phyloP scores from a whole-genome alignment of 1,140 invertebrate genomes.

The Cydia strobilella region DNA sequence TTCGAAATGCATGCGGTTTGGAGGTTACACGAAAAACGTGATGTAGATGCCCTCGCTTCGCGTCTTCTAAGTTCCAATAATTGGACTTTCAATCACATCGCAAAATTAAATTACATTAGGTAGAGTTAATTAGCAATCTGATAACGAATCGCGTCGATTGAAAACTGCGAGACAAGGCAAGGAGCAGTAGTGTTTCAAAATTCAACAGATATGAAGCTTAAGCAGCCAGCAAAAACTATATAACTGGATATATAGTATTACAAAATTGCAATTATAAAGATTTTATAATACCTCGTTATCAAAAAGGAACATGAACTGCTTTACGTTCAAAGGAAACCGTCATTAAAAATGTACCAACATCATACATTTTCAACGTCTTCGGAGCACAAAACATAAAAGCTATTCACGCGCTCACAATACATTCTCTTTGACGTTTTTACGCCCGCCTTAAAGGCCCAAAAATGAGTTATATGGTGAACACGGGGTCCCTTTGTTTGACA shows the following conservation, averaged over 20 bases:
- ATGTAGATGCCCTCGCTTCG: slow-evolving; percentile 5
- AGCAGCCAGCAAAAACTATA: background rate
- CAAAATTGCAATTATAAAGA: no score
- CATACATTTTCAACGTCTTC: background rate
- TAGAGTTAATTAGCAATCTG: background rate
- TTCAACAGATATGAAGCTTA: background rate
- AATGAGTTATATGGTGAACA: background rate
- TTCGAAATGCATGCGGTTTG: slow-evolving; percentile 17
- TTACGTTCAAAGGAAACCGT: background rate
- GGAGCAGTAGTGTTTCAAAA: background rate
- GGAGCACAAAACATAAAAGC: background rate
- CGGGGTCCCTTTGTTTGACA: no score
- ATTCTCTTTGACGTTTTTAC: background rate
- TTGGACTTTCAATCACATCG: background rate
- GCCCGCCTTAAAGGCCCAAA: background rate
- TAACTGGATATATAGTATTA: no score
- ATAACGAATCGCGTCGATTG: background rate
- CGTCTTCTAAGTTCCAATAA: background rate
- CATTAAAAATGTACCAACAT: background rate
- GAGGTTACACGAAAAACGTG: slow-evolving; percentile 7
- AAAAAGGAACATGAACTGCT: background rate
- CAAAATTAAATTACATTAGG: background rate
- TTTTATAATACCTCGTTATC: no score
- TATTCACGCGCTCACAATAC: slow-evolving; percentile 6
- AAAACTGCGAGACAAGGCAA: background rate